Evolutionary conservation across 2,113 vertebrate species (phyloP), one percentile per base, ranked within the genome.

Genomic region (Orycteropus afer): DNA sequence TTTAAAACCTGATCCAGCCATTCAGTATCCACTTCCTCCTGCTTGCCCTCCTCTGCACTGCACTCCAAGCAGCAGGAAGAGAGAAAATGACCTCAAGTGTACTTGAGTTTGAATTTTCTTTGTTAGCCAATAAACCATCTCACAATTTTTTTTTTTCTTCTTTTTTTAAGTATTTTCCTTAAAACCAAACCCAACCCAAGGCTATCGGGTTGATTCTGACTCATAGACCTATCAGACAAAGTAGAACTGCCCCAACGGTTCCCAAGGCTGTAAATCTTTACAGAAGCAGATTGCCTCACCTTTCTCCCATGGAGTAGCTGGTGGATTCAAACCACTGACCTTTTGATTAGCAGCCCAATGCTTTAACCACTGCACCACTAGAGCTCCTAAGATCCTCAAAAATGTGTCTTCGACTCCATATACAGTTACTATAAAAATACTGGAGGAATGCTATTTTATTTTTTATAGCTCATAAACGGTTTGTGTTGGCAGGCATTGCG

Each of bases 21-120:
- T 47, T 86, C 42, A 63, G 47, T 17, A 95, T 51, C 83, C 79
- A 53, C 47, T 92, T 63, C 34, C 59, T 96, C 85, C 51, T 92
- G n/a, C n/a, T n/a, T n/a, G 85, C 3, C 10, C 34, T 78, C 6
- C 22, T 89, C 63, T 96, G 32, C 59, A 47, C 76, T 96, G 59
- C n/a, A n/a, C 69, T 95, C 57, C 89, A 81, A 82, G 81, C n/a
- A 92, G 47, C 45, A 84, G 57, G 37, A 73, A 15, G 45, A 85
- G 18, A 18, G 51, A 83, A 89, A 97, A 95, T 94, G 95, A 93
- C 85, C 45, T 97, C 77, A 93, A 96, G 97, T 91, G 47, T 87
- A 97, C 93, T 95, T 95, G 91, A 97, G 96, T 91, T 96, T 82
- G 85, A 84, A 95, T 97, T 98, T 98, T 97, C 79, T 96, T 87